Base-by-base conservation (phyloP, 1,140 invertebrate genomes). In the Heliconius hewitsoni region DNA sequence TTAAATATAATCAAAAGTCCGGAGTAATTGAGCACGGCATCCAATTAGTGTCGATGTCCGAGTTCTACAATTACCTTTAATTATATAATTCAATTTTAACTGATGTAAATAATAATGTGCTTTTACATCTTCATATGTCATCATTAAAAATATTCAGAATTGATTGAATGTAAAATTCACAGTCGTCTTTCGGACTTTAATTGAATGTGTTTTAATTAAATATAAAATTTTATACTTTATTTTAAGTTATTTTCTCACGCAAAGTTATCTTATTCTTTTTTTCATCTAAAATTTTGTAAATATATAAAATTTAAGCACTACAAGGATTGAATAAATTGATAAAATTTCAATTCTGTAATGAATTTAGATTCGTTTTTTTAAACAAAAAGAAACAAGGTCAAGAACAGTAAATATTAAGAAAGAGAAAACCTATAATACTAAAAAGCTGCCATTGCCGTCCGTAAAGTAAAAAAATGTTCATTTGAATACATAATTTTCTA, bases 21-120 rank as follows among this genome's bases (percentile, higher is more conserved):
- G 9, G n/a, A 23, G 19, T 57, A 57, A 57, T 57, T 23, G 55
- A 57, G 19, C 16, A 55, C 52, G 5, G 5, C 18, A 4, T 55
- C n/a, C n/a, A 9, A 23, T 57, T 23, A 57, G 19, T 57, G 55
- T 57, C 55, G 55, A 57, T 23, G 55, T 57, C 55, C 0, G 55
- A 57, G 55, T 23, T n/a, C 55, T 57, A 57, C n/a, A 57, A 57
- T 57, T 57, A 57, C 55, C 55, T 57, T 23, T 57, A 57, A 18
- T 57, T 57, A 57, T 57, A 57, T 19, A 57, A 55, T 16, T 55
- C 5, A 16, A 57, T 57, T n/a, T 57, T n/a, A 57, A 57, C 55
- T 57, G n/a, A n/a, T n/a, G 55, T n/a, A 57, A 57, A 57, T 57
- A 57, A 23, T 23, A n/a, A 57, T 57, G 55, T 57, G 55, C 55